Evolutionary conservation across 2,113 vertebrate species (phyloP).

Genomic region (Apus apus): DNA sequence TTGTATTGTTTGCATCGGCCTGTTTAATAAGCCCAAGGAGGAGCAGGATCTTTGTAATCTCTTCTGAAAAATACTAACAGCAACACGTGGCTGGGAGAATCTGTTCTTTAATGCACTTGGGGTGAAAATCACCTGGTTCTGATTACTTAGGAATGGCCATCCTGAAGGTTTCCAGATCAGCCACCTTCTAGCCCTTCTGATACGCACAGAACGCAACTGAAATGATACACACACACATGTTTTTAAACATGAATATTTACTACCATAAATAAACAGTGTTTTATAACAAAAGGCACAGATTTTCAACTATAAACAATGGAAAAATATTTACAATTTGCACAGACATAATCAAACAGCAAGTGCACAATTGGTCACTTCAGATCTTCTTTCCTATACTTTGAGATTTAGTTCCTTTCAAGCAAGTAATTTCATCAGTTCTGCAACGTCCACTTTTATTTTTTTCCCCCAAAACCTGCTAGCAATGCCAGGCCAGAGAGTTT

Average conservation of each 20-base stretch:
- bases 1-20: neutral
- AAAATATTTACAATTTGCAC: slow-evolving; percentile 86
- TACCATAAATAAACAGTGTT: slow-evolving; percentile 92
- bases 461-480: slow-evolving; percentile 41
- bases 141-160: neutral
- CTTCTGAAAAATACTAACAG: neutral
- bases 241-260: slow-evolving; percentile 86
- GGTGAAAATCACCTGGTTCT: neutral
- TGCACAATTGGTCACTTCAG: slow-evolving; percentile 71
- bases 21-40: neutral
- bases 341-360: slow-evolving; percentile 68
- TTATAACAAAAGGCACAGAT: slow-evolving; percentile 92
- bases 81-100: rapidly evolving
- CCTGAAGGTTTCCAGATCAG: neutral
- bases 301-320: slow-evolving; percentile 86
- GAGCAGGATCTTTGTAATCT: neutral
- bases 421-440: slow-evolving; percentile 8
- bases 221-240: neutral
- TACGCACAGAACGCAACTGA: rapidly evolving
- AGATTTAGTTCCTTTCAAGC: neutral
- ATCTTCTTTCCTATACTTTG: neutral
- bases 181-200: neutral
- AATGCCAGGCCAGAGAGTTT: slow-evolving; percentile 34
- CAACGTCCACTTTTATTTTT: neutral
- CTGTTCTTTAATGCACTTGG: neutral